Base-by-base conservation (phyloP, 2,888 invertebrate genomes). In the Plebejus argus region DNA sequence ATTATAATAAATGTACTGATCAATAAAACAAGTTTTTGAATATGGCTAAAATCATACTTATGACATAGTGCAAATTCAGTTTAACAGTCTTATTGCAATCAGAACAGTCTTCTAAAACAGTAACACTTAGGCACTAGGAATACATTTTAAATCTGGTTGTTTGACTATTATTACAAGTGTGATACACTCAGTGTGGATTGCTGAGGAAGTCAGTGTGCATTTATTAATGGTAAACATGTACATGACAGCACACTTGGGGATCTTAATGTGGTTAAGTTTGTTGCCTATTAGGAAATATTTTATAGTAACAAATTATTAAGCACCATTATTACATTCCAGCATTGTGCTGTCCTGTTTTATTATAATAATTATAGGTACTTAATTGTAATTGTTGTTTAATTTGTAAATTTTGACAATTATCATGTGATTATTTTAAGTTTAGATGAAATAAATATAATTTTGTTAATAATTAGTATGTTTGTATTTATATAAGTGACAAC, bases 321-420 rank as follows among this genome's bases (percentile, higher is more conserved):
- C 83, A 83, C 82, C 85, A 86, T 85, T 82, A 81, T 79, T 87
- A 91, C 92, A 92, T 93, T 93, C 93, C 93, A 91, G 90, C 86
- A 84, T 84, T 87, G 90, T 92, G 91, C 92, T 92, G 93, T 91
- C 90, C 83, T 89, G 88, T 88, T 90, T 86, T 58, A 20, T 28
- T 66, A 66, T 28, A 28, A 66, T 66, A 66, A 66, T 66, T 66
- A 90, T 93, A 93, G 81, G 84, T 84, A 84, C 93, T 93, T 93
- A 93, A 91, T 74, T 86, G 76, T 87, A 86, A 80, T 79, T 83
- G 80, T 82, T 79, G 77, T 85, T 86, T 85, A 92, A 89, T 89
- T 79, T 93, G 93, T 93, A 93, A 85, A 93, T 93, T 91, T 92
- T 92, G 93, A 89, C 86, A 81, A 82, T 82, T 81, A 81, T 85